A percentile compares a stretch with the other conserved stretches of the same genome.
These are phyloP conservation scores for Scomber colias DNA, from an alignment of 2,113 vertebrate genomes.

Conservation along the genomic window DNA sequence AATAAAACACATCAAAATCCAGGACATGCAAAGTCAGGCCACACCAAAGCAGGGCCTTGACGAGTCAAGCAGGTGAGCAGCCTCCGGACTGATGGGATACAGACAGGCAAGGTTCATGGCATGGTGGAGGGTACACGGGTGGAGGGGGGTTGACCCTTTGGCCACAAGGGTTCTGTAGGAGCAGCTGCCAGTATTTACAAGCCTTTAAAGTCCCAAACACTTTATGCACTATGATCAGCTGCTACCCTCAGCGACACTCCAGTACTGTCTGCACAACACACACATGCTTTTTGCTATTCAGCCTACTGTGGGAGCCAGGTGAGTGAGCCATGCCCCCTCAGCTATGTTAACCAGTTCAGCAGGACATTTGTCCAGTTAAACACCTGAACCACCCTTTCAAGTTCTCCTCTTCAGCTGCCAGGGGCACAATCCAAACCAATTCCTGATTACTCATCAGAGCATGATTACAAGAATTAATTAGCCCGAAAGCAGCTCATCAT, in stretches of 20 bases:
- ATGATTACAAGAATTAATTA: constrained; percentile 69
- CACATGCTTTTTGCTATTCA: constrained; percentile 14
- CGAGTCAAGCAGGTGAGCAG: constrained; percentile 49
- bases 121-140: not conserved
- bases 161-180: constrained; percentile 59
- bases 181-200: constrained; percentile 77
- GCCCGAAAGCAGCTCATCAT: constrained; percentile 34
- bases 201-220: constrained; percentile 68
- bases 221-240: constrained; percentile 73
- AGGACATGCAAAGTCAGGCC: constrained; percentile 12
- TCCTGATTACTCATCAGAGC: constrained; percentile 68
- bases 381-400: constrained; percentile 80
- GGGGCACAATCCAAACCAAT: constrained; percentile 68
- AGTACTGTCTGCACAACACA: constrained; percentile 27
- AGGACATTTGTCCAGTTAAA: constrained; percentile 75
- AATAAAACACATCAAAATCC: constrained; percentile 6
- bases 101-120: constrained; percentile 6
- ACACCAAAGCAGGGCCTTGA: constrained; percentile 2
- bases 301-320: constrained; percentile 43
- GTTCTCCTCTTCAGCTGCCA: constrained; percentile 36
- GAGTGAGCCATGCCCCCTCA: constrained; percentile 47
- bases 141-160: constrained; percentile 31
- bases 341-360: constrained; percentile 73
- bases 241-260: constrained; percentile 45
- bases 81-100: constrained; percentile 30